Conservation (phyloP, 2,797 vertebrate genomes). For the Sebastes hopkinsi region DNA sequence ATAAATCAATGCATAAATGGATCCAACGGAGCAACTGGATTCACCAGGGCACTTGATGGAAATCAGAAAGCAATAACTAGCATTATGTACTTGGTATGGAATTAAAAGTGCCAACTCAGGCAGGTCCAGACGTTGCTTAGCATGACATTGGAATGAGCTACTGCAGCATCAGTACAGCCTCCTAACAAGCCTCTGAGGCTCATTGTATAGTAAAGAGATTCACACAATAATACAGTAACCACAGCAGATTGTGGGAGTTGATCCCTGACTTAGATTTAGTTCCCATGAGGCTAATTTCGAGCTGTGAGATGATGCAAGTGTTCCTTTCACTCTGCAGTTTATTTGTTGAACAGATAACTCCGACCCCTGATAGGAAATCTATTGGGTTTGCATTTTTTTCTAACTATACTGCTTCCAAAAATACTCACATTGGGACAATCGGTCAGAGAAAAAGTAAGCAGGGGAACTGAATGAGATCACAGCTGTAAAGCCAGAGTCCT, state of each 20-base stretch:
- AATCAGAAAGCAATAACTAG: conserved; percentile 10
- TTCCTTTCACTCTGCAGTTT: conserved; percentile 6
- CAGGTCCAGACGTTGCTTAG: conserved; percentile 1
- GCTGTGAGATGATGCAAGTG: background rate
- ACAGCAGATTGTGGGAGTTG: background rate
- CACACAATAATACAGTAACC: background rate
- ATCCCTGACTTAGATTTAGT: background rate
- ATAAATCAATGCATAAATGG: background rate
- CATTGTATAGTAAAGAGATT: background rate
- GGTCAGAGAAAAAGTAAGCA: background rate
- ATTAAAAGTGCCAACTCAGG: background rate
- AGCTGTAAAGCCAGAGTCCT: background rate
- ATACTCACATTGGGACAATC: conserved; percentile 13
- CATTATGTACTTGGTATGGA: background rate
- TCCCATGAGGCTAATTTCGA: background rate
- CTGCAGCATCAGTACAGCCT: background rate
- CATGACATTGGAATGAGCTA: background rate
- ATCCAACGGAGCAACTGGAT: background rate
- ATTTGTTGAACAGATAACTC: background rate
- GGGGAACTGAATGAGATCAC: conserved; percentile 17
- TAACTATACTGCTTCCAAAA: conserved; percentile 7
- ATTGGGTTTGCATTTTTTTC: background rate
- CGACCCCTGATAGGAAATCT: background rate
- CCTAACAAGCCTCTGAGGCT: conserved; percentile 2
- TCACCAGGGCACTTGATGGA: background rate